These are phyloP conservation scores for Elymnias hypermnestra DNA, from an alignment of 1,140 invertebrate genomes.

Conservation along the genomic window DNA sequence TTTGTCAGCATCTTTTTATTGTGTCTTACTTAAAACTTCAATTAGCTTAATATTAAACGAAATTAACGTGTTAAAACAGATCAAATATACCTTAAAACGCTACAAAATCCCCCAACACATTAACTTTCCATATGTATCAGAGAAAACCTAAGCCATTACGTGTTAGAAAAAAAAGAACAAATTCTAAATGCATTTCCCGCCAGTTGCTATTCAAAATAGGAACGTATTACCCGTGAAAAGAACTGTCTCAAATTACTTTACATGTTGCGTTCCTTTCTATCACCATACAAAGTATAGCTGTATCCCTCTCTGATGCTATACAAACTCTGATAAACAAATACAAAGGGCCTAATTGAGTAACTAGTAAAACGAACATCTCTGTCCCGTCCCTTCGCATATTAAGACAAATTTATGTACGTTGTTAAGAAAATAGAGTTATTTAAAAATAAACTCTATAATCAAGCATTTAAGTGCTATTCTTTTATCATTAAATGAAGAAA, in stretches of 20 bases:
- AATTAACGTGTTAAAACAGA: constrained; percentile 2
- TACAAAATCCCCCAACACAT: constrained; percentile 30
- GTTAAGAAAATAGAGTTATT: constrained; percentile 6
- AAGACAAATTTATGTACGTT: constrained; percentile 32
- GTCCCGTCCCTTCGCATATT: constrained; percentile 61
- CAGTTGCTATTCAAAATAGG: constrained; percentile 72
- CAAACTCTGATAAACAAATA: constrained; percentile 75
- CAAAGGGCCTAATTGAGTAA: constrained; percentile 76
- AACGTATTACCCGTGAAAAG: constrained; percentile 72
- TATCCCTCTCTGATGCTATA: constrained; percentile 52
- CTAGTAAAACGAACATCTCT: constrained; percentile 73
- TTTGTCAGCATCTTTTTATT: too few relatives aligned
- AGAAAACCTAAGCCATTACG: constrained; percentile 62
- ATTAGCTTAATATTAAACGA: too few relatives aligned
- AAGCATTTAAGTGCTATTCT: too few relatives aligned
- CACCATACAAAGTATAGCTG: constrained; percentile 23
- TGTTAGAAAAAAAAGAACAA: constrained; percentile 54
- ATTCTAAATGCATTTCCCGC: constrained; percentile 70
- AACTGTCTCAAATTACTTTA: constrained; percentile 74
- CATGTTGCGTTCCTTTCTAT: constrained; percentile 30
- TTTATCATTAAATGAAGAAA: too few relatives aligned
- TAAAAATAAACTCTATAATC: constrained; percentile 22
- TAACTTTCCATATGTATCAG: constrained; percentile 52
- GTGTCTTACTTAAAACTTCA: too few relatives aligned
- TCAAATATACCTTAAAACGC: constrained; percentile 9